Evolutionary conservation across 2,113 vertebrate species (phyloP).

Genomic region (Falcunculus frontatus): DNA sequence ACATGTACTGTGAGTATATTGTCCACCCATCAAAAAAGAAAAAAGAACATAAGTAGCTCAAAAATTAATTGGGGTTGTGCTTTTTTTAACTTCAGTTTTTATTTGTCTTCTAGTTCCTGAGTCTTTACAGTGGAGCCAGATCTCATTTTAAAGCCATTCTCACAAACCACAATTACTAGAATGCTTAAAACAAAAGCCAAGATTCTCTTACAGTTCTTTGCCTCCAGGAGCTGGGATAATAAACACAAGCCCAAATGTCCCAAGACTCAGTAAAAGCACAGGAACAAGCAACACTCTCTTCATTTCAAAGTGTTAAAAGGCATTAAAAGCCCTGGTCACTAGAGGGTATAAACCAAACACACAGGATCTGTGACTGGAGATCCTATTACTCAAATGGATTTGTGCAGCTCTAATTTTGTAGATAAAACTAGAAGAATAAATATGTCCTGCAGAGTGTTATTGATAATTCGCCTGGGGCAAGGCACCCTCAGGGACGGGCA

Average conservation of each 20-base stretch:
- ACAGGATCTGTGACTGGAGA: not conserved
- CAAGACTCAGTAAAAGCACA: not conserved
- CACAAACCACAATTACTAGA: conserved; percentile 2
- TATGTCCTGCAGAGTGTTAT: not conserved
- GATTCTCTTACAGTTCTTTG: not conserved
- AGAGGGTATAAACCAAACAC: not conserved
- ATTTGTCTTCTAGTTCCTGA: not conserved
- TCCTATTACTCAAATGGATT: not conserved
- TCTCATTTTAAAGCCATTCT: conserved; percentile 22
- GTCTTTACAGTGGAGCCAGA: not conserved
- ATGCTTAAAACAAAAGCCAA: conserved; percentile 12
- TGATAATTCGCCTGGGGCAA: not conserved
- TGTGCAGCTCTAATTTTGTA: not conserved
- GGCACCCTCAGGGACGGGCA: not conserved
- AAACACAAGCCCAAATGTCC: not conserved
- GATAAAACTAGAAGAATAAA: not conserved
- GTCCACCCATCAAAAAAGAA: rapidly evolving
- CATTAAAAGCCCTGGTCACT: not conserved
- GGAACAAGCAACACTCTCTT: not conserved
- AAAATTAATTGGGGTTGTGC: not conserved
- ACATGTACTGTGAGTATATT: not conserved
- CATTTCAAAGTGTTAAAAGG: not conserved
- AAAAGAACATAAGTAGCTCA: not conserved
- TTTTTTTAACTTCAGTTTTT: not conserved
- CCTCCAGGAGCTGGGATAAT: not conserved